Conservation (phyloP, 1,140 invertebrate species). For the Lasaia peninsularis region DNA sequence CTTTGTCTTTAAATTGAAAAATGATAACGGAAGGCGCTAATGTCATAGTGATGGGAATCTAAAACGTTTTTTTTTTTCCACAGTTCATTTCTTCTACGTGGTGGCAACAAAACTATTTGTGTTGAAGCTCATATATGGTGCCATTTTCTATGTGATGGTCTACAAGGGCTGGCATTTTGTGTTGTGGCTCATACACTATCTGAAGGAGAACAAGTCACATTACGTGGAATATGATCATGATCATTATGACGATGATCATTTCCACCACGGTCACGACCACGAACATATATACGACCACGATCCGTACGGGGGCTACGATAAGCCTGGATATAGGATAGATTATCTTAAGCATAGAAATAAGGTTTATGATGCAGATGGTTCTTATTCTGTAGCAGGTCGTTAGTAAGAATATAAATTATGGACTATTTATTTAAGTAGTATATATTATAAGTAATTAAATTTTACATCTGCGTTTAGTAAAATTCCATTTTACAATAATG, state of each 20-base stretch:
- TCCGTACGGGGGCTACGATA: constrained; percentile 37
- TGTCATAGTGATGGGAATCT: too few relatives aligned
- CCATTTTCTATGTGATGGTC: constrained; percentile 49
- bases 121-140: constrained; percentile 56
- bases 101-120: constrained; percentile 60
- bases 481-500: too few relatives aligned
- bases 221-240: constrained; percentile 46
- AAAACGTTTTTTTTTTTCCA: constrained; percentile 31
- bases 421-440: background rate
- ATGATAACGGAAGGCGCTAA: too few relatives aligned
- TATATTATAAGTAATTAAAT: too few relatives aligned
- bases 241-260: constrained; percentile 22
- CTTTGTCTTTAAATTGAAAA: too few relatives aligned
- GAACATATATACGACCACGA: constrained; percentile 25
- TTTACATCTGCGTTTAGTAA: too few relatives aligned
- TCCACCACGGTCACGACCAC: constrained; percentile 23
- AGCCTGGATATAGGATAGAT: constrained; percentile 26
- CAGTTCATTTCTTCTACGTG: constrained; percentile 66
- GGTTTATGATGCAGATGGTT: constrained; percentile 53
- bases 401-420: background rate
- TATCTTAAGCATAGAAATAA: constrained; percentile 32
- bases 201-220: constrained; percentile 44
- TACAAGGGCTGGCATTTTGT: constrained; percentile 56
- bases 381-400: constrained; percentile 39
- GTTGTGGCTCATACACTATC: constrained; percentile 51